Evolutionary conservation across 1,140 invertebrate genomes (phyloP), one percentile per base, ranked within the genome.

Genomic region (Zaprionus capensis): DNA sequence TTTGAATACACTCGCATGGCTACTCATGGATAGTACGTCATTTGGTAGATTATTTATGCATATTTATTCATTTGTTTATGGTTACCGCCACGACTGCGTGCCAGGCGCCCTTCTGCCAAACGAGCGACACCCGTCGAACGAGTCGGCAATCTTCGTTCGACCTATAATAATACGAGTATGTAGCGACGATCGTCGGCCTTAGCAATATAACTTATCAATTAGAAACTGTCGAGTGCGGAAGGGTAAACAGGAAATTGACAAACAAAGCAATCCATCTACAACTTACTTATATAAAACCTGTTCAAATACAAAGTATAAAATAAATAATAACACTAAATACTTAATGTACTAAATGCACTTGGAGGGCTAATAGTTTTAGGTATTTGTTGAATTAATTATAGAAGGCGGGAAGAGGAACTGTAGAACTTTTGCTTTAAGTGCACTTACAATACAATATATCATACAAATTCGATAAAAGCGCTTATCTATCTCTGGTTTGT

Each of bases 51-150:
- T 64, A 58, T 71, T 64, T 71, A 71, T 75, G 67, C 59, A 64
- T 71, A 75, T 70, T 75, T 75, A 75, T 64, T 64, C 67, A 75
- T 58, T 49, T 75, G 38, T 71, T 75, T 75, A 75, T 75, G 71
- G 57, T 36, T 69, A 2, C 7, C 41, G 41, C 31, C 31, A 51
- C 46, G 56, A 61, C 56, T 73, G 66, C 71, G 56, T 55, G 71
- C 57, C 38, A 69, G 66, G 66, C 71, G 66, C 71, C 71, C 65
- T 74, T 62, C 20, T 61, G 65, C 44, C 28, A 69, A 44, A 49
- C 20, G 49, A 61, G 36, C 55, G 65, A 53, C 49, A 53, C 49
- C 7, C 36, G 41, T 53, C 9, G 12, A 62, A 49, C 66, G 17
- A 44, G 15, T 57, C 28, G n/a, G 4, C n/a, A 28, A 53, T 59